Evolutionary conservation across 2,888 invertebrate species (phyloP), one percentile per base, ranked within the genome.

Genomic region (Pachymerium ferrugineum): DNA sequence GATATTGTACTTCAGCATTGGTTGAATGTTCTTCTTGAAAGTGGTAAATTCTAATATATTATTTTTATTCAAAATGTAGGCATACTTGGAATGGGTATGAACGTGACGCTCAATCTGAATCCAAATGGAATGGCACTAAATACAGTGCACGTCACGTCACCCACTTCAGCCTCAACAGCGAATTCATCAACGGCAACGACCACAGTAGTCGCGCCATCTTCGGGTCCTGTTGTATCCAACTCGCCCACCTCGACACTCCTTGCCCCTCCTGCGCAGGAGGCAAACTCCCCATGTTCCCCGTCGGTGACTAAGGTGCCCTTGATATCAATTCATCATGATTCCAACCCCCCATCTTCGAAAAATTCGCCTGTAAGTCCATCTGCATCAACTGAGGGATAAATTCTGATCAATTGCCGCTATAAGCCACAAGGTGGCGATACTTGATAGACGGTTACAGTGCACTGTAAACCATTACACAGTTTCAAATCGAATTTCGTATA

Each of bases 51-150:
- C n/a, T 72, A 47, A 67, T 74, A 72, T 25, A 29, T 67, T 47
- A 67, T 62, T 70, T 67, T 25, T 70, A 71, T 73, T 29, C 25
- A 28, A 25, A n/a, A 33, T 76, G 78, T 78, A 74, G 77, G 77
- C 75, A 75, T 77, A 75, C 79, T 78, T 73, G 78, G 79, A 75
- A 78, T 79, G 78, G 88, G 88, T 80, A 83, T 89, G 78, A 86
- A 88, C 75, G 86, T 88, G 76, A 87, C 87, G 76, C 84, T 89
- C 76, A 87, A 88, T 70, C 70, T 75, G 28, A 75, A 75, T 35
- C 75, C 75, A 16, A 75, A 75, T 30, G 75, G 75, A 19, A 74
- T 75, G 38, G 72, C 85, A 67, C 42, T 72, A 35, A 72, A 73
- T n/a, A 71, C 71, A 28, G 71, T 71, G 38, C 62, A 62, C 25